Base-by-base conservation (phyloP, 2,888 invertebrate species). In the Drosophila infuscata region DNA sequence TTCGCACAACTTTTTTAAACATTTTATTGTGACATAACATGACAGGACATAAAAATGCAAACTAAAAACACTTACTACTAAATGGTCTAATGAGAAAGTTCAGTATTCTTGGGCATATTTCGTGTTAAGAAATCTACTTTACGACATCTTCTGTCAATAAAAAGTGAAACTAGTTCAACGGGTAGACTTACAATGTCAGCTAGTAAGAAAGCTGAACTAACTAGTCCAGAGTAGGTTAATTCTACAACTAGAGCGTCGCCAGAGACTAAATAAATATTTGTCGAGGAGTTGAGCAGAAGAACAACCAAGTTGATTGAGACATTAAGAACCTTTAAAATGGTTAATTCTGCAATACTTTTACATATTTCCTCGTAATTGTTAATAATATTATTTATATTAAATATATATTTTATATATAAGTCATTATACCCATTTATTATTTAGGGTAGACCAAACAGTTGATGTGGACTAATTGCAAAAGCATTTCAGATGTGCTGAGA, bases 391-490 rank as follows among this genome's bases (percentile, higher is more conserved):
- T 6, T 46, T 20, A 46, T 12, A 12, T 15, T 20, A 0, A 20
- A 46, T 29, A 6, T 20, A 30, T 49, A 6, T 0, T 35, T 25
- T 29, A 30, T 7, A 8, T 29, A 9, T 9, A 32, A 70, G 17
- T 49, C 35, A 20, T 57, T 29, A 35, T 60, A 48, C 66, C 43
- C 53, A 30, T 41, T 41, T 3, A 11, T 1, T 29, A 12, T 56
- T 46, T 51, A 64, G 56, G 30, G 78, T 53, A 69, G 36, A 58
- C 25, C 64, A 76, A 61, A 60, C 68, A 52, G 56, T 62, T 43
- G 17, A 60, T 70, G 57, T 67, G 62, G 70, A 72, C 72, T 83
- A 83, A 83, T 81, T 85, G 70, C 83, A 73, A 83, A 74, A 79
- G 65, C 57, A 68, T 67, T 71, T 70, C 66, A 64, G 75, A 82